Base-by-base conservation (phyloP, 1,140 invertebrate species). In the Panulirus ornatus region DNA sequence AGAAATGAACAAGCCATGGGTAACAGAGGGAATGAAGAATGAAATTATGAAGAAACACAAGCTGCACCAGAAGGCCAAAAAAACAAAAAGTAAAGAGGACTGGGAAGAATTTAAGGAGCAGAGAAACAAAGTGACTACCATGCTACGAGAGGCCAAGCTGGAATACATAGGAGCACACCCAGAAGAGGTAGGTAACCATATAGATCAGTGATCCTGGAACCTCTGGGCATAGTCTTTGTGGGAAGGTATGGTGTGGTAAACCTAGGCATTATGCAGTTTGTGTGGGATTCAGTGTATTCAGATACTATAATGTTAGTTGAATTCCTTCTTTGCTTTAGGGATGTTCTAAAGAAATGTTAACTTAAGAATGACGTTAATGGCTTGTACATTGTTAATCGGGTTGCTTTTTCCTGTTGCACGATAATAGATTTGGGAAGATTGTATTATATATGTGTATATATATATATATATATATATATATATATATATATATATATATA, bases 31-130 rank as follows among this genome's bases (percentile, higher is more conserved):
- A 88, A 95, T 95, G 92, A 94, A 94, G 86, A 94, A 93, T 92
- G 95, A 95, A 93, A 95, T 95, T 91, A 93, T 94, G 92, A 95
- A 94, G 92, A 95, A 95, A 91, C 95, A 94, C 91, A 94, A 95
- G 91, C 92, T 95, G 19, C 94, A 95, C 92, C 94, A 94, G 82
- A 94, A 94, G 92, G 94, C 94, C 82, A 95, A 94, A 92, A 94
- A 94, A 83, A 95, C 94, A 84, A 95, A 94, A 91, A 93, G 93
- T 91, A 93, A 94, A 87, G 94, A 94, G 92, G 94, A 95, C 91
- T 95, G 94, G 94, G 93, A 94, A 78, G 94, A 94, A 85, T 95
- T 95, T 92, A 95, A 94, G 93, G 94, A 95, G 92, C 93, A 95
- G 44, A 92, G 94, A 70, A 95, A 95, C 86, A 94, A 94, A 93